Evolutionary conservation across 2,888 invertebrate genomes (phyloP), one percentile per base, ranked within the genome.

Genomic region (Tribolium freemani): DNA sequence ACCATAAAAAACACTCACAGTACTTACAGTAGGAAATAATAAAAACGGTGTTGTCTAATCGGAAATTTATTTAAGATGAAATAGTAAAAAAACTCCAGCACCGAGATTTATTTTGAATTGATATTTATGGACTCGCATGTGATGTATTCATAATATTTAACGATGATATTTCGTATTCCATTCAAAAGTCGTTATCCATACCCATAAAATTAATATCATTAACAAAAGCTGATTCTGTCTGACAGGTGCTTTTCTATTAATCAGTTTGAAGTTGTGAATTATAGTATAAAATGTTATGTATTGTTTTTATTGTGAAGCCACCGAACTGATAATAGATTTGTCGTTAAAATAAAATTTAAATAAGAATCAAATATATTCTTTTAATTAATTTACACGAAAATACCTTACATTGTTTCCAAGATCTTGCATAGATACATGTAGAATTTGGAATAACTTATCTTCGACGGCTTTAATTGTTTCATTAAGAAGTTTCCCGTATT

Each of bases 121-220:
- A 61, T 48, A 45, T 61, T 61, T 61, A 61, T 61, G 10, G 13
- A 61, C 21, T 58, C 48, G 61, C 48, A 11, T 48, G 61, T 11
- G 30, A n/a, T 48, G 46, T 26, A 30, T 61, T 46, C 46, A 26
- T 46, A 48, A 46, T 61, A 61, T 48, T 26, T 48, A 61, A 61
- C 26, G 61, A 26, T 26, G 21, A 26, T 48, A 48, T 46, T 61
- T 61, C 30, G 48, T 61, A 48, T 61, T 61, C 46, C 21, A 61
- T 61, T 61, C 61, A 48, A 61, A 30, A 48, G 48, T 48, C 30
- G 46, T 61, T 61, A 46, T 46, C 61, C 11, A 16, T 61, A 48
- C 46, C 26, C 26, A 61, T 61, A 61, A 61, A 61, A 48, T 61
- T 61, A 61, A 48, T 26, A 61, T 61, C 61, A 61, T 13, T 61